Base-by-base conservation (phyloP, 1,140 invertebrate species). In the Leguminivora glycinivorella region DNA sequence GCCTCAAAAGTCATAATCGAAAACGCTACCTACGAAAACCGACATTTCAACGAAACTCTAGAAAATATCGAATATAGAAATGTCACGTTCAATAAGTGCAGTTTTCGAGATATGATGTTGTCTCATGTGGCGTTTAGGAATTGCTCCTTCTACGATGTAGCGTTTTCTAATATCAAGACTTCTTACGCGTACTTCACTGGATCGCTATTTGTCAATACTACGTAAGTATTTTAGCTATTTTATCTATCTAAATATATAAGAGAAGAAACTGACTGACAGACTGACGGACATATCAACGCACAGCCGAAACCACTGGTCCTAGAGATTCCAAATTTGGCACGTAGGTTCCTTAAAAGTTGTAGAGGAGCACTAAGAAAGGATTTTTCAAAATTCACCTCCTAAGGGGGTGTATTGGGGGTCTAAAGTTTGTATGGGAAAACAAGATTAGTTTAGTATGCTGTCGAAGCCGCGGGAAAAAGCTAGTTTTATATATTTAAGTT, bases 81-180 rank as follows among this genome's bases (percentile, higher is more conserved):
- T 40, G 85, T 87, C 0, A 85, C 84, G 0, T 93, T 93, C 70
- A 66, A 70, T 0, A 85, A 90, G 29, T 92, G 91, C 72, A 85
- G 83, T 0, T 92, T 93, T 67, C 74, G 83, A 6, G 89, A 93
- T 72, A 83, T 92, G 72, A 78, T 92, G 43, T 80, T 93, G 72
- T 92, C 88, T 1, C 92, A 93, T 66, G 92, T 92, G 4, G 73
- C 79, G 10, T 93, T 93, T 72, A 73, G 75, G 19, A 92, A 91
- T 74, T 93, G 92, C 69, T 79, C 85, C 0, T 92, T 93, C 66
- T 71, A 80, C 1, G 83, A 88, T 31, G 88, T 92, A 0, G 83
- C 87, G 12, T 90, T 93, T 69, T 80, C 85, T 0, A 92, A 90
- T 43, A 85, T 93, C 7, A 91, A 91, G 75, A 90, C 89, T 0